A percentile compares a stretch with the other conserved stretches of the same genome.
Evolutionary conservation across 2,888 invertebrate species (phyloP).

Genomic region (Eupsilia transversa): DNA sequence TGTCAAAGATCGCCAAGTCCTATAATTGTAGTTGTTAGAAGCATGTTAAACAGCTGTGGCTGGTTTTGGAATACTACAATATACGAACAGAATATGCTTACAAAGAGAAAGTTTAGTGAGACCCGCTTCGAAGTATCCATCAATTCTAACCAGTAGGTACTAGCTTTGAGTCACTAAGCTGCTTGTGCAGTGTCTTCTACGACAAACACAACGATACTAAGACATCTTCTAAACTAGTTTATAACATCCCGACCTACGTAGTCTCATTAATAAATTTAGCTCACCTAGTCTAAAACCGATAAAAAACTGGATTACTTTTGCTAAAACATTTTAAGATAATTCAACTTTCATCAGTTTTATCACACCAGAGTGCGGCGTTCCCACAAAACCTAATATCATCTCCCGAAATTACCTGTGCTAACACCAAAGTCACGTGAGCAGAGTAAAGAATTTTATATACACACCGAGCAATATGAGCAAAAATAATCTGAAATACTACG

Average conservation of each 20-base stretch:
- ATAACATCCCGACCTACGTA: not conserved
- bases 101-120: not conserved
- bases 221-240: slow-evolving; percentile 1
- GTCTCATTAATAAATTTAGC: not conserved
- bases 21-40: not conserved
- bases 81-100: too few relatives aligned
- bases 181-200: slow-evolving; percentile 2
- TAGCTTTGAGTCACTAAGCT: slow-evolving; percentile 18
- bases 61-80: not conserved
- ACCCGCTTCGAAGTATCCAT: slow-evolving; percentile 7
- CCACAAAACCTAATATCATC: slow-evolving; percentile 25
- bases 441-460: slow-evolving; percentile 48
- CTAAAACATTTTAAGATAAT: slow-evolving; percentile 8
- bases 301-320: not conserved
- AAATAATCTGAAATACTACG: slow-evolving; percentile 48
- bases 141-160: not conserved
- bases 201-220: not conserved
- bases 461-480: slow-evolving; percentile 39
- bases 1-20: too few relatives aligned
- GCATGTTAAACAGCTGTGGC: not conserved
- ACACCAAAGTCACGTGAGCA: slow-evolving; percentile 39
- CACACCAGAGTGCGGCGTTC: not conserved
- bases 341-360: slow-evolving; percentile 26
- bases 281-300: not conserved
- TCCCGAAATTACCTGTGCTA: slow-evolving; percentile 37